Percentiles rank a stretch among this genome's conserved stretches.
Evolutionary conservation across 2,113 vertebrate species (phyloP).

Genomic region (Nematolebias whitei): DNA sequence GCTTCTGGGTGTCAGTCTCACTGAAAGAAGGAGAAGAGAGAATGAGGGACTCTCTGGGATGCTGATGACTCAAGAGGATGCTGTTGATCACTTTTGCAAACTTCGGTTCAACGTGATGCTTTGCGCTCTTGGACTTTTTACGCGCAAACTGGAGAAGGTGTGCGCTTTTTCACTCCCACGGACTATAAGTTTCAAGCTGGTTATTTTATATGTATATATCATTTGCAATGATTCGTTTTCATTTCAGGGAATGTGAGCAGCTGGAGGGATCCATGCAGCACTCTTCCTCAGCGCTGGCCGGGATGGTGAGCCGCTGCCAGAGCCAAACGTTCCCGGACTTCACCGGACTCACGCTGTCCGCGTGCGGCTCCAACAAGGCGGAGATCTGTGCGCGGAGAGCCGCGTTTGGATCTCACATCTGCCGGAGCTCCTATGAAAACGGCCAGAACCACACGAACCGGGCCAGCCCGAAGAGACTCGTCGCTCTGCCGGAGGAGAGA

Average conservation of each 20-base stretch:
- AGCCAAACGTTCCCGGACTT: constrained; percentile 74
- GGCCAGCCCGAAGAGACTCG: constrained; percentile 70
- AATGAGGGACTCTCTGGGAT: constrained; percentile 41
- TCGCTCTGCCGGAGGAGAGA: constrained; percentile 65
- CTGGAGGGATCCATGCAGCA: constrained; percentile 73
- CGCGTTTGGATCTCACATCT: constrained; percentile 69
- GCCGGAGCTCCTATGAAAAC: constrained; percentile 71
- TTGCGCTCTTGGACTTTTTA: constrained; percentile 23
- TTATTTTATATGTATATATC: not conserved
- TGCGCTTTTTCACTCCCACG: not conserved
- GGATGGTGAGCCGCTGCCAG: constrained; percentile 82
- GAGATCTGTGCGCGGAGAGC: constrained; percentile 79
- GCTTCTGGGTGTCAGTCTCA: constrained; percentile 60
- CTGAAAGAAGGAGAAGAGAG: constrained; percentile 6
- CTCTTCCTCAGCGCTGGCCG: constrained; percentile 74
- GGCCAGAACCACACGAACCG: constrained; percentile 67
- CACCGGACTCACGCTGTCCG: constrained; percentile 71
- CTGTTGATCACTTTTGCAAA: constrained; percentile 53
- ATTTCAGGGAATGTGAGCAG: constrained; percentile 67
- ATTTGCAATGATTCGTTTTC: constrained; percentile 3
- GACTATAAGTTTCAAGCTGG: not conserved
- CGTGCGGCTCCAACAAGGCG: constrained; percentile 73
- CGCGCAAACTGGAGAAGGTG: constrained; percentile 57
- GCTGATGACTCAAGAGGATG: constrained; percentile 78
- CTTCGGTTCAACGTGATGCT: constrained; percentile 51